Evolutionary conservation across 2,888 invertebrate genomes (phyloP).

Genomic region (Conomelus anceps): DNA sequence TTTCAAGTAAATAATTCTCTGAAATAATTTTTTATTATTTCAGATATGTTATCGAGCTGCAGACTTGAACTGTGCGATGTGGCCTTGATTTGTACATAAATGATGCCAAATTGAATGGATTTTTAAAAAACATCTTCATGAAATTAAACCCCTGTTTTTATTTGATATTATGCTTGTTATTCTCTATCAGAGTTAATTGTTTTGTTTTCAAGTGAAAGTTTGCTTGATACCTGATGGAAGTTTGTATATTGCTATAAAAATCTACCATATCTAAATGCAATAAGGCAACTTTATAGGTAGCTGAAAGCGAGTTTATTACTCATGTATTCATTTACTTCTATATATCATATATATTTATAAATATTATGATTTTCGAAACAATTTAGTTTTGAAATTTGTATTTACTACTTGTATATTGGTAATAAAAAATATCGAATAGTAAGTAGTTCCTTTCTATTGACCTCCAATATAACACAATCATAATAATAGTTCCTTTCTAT

Average conservation of each 20-base stretch:
- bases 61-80: neutral
- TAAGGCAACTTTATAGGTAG: neutral
- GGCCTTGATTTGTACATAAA: neutral
- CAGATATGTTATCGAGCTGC: neutral
- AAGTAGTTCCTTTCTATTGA: neutral
- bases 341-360: neutral
- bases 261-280: neutral
- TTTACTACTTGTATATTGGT: neutral
- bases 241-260: neutral
- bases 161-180: neutral
- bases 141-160: neutral
- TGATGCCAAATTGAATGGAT: neutral
- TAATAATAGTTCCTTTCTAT: neutral
- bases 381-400: neutral
- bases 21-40: neutral
- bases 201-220: neutral
- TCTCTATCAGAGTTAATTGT: neutral
- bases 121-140: neutral
- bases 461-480: neutral
- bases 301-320: neutral
- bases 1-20: neutral
- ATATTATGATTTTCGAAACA: neutral
- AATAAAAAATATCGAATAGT: neutral
- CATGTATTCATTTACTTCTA: neutral
- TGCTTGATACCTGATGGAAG: neutral